Evolutionary conservation across 2,797 vertebrate species (phyloP).

Genomic region (Mus minutoides): DNA sequence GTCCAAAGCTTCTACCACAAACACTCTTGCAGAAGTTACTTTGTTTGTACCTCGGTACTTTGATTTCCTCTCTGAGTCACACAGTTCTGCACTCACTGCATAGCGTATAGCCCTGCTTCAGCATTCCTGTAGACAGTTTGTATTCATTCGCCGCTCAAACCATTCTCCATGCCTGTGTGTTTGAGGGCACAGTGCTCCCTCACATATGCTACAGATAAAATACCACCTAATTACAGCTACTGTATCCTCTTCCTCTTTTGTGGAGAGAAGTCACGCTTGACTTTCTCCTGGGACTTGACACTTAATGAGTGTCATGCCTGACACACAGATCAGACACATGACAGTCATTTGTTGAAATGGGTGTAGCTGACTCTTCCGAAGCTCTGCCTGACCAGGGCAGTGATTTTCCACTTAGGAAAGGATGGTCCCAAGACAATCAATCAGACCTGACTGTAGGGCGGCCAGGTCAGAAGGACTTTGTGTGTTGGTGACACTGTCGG

Average conservation of each 20-base stretch:
- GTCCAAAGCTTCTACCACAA: not conserved
- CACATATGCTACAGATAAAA: not conserved
- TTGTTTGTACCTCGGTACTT: not conserved
- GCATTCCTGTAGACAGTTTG: fast-evolving
- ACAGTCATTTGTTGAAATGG: not conserved
- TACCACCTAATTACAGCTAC: not conserved
- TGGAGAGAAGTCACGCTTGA: not conserved
- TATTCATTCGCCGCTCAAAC: fast-evolving
- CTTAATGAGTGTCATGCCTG: not conserved
- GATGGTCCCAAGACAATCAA: not conserved
- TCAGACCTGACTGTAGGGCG: not conserved
- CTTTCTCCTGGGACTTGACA: not conserved
- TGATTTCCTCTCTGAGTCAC: not conserved
- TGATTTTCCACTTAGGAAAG: not conserved
- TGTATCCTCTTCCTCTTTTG: not conserved
- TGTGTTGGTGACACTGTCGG: not conserved
- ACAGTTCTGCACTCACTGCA: not conserved
- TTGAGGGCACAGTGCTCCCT: not conserved
- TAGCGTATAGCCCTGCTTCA: not conserved
- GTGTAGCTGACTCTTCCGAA: not conserved
- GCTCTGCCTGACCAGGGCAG: not conserved
- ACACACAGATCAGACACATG: fast-evolving
- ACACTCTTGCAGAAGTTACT: not conserved
- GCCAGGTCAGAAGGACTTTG: not conserved
- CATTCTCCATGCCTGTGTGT: not conserved